These are phyloP conservation scores for Argya squamiceps DNA, from an alignment of 2,797 vertebrate genomes.

Conservation along the genomic window DNA sequence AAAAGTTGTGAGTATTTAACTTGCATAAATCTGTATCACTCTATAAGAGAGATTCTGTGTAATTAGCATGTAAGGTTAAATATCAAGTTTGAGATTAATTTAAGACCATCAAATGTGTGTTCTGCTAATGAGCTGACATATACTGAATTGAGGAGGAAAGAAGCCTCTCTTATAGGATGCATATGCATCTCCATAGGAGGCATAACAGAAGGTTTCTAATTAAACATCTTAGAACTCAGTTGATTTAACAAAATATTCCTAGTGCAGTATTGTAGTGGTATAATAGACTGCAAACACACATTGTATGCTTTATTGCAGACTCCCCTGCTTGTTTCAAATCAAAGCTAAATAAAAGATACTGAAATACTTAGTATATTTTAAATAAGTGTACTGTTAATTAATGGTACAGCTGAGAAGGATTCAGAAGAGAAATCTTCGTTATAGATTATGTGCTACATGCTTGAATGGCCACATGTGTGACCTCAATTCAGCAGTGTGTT, in stretches of 20 bases:
- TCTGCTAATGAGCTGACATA: slow-evolving; percentile 30
- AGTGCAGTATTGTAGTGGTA: not conserved
- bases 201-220: slow-evolving; percentile 59
- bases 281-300: slow-evolving; percentile 21
- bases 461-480: slow-evolving; percentile 78
- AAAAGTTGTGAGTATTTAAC: slow-evolving; percentile 6
- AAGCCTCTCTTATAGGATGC: not conserved
- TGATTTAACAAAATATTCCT: slow-evolving; percentile 47
- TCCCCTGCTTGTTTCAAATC: slow-evolving; percentile 33
- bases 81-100: not conserved
- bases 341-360: slow-evolving; percentile 61
- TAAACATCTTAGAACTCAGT: slow-evolving; percentile 50
- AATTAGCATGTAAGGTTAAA: slow-evolving; percentile 18
- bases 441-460: slow-evolving; percentile 80
- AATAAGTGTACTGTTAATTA: slow-evolving; percentile 79
- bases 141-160: slow-evolving; percentile 19
- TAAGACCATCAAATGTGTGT: not conserved
- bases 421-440: slow-evolving; percentile 74
- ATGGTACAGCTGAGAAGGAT: slow-evolving; percentile 70
- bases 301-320: slow-evolving; percentile 59
- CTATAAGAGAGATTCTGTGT: not conserved
- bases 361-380: slow-evolving; percentile 47
- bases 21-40: not conserved
- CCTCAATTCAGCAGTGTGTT: slow-evolving; percentile 76
- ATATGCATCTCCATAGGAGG: slow-evolving; percentile 10